Conservation (phyloP, 1,140 invertebrate genomes). For the Eumeta japonica region DNA sequence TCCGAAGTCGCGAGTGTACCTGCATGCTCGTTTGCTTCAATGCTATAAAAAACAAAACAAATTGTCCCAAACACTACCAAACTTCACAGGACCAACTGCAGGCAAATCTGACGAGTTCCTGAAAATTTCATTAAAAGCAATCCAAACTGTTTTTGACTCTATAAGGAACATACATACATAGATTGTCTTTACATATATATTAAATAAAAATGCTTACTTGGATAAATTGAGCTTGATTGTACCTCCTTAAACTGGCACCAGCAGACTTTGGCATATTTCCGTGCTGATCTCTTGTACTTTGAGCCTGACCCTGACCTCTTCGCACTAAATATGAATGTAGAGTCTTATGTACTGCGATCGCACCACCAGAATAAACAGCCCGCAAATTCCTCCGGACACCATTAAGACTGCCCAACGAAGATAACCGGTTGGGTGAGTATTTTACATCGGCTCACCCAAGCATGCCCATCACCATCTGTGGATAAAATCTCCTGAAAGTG, state of each 20-base stretch:
- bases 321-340: constrained; percentile 85
- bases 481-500: constrained; percentile 57
- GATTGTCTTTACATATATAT: background rate
- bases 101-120: no score
- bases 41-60: no score
- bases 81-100: no score
- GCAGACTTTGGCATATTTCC: constrained; percentile 72
- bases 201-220: constrained; percentile 53
- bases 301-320: constrained; percentile 79
- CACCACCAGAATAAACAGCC: constrained; percentile 71
- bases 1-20: no score
- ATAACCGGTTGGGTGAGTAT: constrained; percentile 27
- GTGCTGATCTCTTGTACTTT: constrained; percentile 70
- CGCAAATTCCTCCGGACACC: constrained; percentile 82
- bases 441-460: constrained; percentile 40
- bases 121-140: background rate
- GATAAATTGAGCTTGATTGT: constrained; percentile 71
- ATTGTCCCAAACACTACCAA: no score
- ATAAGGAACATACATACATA: background rate
- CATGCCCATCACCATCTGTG: constrained; percentile 45
- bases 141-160: background rate
- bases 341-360: constrained; percentile 70
- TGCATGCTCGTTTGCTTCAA: no score
- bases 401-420: constrained; percentile 78
- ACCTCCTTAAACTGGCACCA: constrained; percentile 75